These are phyloP conservation scores for Tenualosa thibaudeaui DNA, from an alignment of 2,797 vertebrate genomes.

Conservation along the genomic window DNA sequence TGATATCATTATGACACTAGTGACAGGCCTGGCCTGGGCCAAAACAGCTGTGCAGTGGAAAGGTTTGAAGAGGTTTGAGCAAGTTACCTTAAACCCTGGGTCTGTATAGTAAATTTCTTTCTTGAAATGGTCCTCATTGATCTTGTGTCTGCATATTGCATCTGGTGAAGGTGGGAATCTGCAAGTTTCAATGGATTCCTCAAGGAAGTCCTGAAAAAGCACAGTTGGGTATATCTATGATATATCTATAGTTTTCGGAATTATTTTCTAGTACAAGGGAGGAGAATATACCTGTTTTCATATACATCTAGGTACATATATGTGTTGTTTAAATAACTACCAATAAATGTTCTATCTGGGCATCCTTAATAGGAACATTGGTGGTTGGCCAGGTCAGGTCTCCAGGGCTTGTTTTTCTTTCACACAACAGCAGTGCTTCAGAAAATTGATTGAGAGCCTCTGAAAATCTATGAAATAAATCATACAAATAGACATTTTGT, in stretches of 20 bases:
- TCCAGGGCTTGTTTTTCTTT: conserved; percentile 79
- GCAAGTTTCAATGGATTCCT: conserved; percentile 78
- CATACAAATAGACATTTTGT: not conserved
- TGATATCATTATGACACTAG: not conserved
- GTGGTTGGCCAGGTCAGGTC: conserved; percentile 92
- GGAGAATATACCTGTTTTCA: too few species aligned
- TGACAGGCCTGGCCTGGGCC: not conserved
- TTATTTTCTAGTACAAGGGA: too few species aligned
- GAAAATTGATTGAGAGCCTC: conserved; percentile 82
- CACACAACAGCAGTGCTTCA: conserved; percentile 81
- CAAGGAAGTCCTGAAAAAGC: conserved; percentile 73
- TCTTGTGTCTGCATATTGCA: conserved; percentile 82
- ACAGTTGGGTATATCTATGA: not conserved
- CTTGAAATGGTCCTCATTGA: conserved; percentile 77
- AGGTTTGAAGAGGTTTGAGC: not conserved
- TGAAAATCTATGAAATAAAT: conserved; percentile 74
- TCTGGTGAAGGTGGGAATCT: conserved; percentile 87
- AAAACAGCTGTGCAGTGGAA: not conserved
- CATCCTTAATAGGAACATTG: conserved; percentile 82
- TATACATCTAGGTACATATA: too few species aligned
- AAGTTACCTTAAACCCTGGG: conserved; percentile 90
- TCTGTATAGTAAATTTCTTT: conserved; percentile 89
- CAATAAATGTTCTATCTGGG: conserved; percentile 69
- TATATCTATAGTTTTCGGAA: too few species aligned
- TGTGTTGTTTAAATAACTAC: conserved; percentile 45